Base-by-base conservation (phyloP, 2,888 invertebrate species). In the Pterostichus niger region DNA sequence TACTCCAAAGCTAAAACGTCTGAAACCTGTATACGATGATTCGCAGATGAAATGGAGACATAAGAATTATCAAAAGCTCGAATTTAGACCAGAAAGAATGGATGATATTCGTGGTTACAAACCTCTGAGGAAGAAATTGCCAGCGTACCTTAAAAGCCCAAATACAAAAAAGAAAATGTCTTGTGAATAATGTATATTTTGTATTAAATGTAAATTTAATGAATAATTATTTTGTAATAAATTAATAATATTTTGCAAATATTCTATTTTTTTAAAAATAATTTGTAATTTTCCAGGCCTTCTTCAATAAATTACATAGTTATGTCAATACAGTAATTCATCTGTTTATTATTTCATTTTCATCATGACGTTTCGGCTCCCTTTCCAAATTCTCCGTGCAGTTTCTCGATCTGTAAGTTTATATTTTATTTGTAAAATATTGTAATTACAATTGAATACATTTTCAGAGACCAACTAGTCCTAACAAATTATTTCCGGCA, bases 311-410 rank as follows among this genome's bases (percentile, higher is more conserved):
- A 40, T 40, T 40, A 6, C 40, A 40, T 40, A 9, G 40, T 6
- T 56, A 61, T 61, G 61, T 61, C 61, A 61, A 61, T 15, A 56
- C 10, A 61, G 10, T 52, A 10, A 56, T 56, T 76, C 76, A 35
- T 76, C 35, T 80, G 80, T 80, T 80, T 52, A 31, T 46, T 33
- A 24, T 13, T 49, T 44, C 35, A 68, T 15, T 84, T 84, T 84
- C 83, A 83, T 77, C 56, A 86, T 86, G 86, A 85, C 85, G 84
- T 85, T 86, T 84, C 84, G 85, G 77, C 84, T 84, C 75, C 84
- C 85, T 73, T 84, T 85, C 85, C 85, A 86, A 86, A 86, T 85
- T 85, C 80, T 84, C 68, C 83, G 85, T 85, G 84, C 78, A 78
- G 49, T 85, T 46, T 82, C 83, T 33, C 84, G 84, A 84, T 80